A percentile compares a stretch with the other conserved stretches of the same genome.
phyloP scores from a whole-genome alignment of 2,113 vertebrate species.

The Colaptes auratus region DNA sequence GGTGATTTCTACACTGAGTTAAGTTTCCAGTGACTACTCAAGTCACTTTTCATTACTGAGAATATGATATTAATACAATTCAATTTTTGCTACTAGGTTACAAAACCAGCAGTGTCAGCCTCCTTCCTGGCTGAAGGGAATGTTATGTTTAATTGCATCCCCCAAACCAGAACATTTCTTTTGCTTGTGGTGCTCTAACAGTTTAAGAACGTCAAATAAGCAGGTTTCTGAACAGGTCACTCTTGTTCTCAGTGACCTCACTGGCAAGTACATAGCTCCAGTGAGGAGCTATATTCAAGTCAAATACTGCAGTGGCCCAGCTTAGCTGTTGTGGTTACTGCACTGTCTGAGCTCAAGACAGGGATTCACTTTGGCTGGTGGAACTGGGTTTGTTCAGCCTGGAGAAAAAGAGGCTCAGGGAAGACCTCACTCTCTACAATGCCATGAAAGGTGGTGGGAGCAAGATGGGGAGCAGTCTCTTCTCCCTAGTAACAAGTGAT shows the following conservation, averaged over 20 bases:
- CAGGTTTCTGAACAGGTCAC: constrained; percentile 23
- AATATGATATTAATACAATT: neutral
- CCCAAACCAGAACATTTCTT: neutral
- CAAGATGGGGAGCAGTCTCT: neutral
- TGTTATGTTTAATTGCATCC: neutral
- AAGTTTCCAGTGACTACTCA: constrained; percentile 29
- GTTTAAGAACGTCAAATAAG: neutral
- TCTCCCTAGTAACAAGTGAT: neutral
- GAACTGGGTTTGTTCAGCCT: neutral
- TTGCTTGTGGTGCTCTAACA: neutral
- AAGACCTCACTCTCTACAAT: neutral
- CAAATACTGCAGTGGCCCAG: neutral
- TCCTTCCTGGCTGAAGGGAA: neutral
- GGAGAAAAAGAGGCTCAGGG: neutral
- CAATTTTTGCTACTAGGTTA: neutral
- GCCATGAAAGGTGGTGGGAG: neutral
- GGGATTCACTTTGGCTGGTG: neutral
- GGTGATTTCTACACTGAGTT: neutral
- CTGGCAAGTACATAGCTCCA: neutral
- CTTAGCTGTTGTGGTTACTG: neutral
- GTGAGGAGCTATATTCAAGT: neutral
- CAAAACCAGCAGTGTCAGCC: neutral
- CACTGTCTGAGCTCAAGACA: neutral
- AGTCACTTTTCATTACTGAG: neutral
- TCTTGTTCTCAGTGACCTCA: neutral